phyloP scores from a whole-genome alignment of 2,113 vertebrate species.

The Corythaeola cristata region DNA sequence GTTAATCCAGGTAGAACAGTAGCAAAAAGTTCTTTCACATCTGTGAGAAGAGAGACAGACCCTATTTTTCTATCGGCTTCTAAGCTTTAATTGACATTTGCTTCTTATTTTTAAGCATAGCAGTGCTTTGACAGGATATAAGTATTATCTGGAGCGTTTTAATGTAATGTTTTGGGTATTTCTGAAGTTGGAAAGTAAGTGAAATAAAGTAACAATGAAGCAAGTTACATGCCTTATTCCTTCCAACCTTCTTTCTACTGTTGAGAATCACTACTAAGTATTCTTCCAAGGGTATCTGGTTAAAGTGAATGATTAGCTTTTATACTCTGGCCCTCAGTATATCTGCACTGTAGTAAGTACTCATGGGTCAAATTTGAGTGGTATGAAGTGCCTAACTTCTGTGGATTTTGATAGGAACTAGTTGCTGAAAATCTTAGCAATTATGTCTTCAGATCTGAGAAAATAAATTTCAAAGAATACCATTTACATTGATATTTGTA shows the following conservation, averaged over 20 bases:
- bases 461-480: background rate
- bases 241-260: background rate
- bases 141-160: background rate
- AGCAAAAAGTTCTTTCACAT: background rate
- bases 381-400: background rate
- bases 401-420: background rate
- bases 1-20: background rate
- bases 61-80: conserved; percentile 12
- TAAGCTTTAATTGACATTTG: background rate
- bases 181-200: background rate
- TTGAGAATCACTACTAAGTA: background rate
- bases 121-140: background rate
- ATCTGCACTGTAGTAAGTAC: background rate
- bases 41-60: background rate
- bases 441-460: background rate
- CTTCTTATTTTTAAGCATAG: background rate
- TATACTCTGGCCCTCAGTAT: background rate
- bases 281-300: background rate
- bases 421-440: background rate
- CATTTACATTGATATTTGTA: background rate
- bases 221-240: background rate
- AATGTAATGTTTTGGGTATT: background rate
- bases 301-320: background rate
- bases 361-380: background rate
- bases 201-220: conserved; percentile 26